Conservation (phyloP, 2,888 invertebrate genomes). For the Sphaerophoria rueppellii region DNA sequence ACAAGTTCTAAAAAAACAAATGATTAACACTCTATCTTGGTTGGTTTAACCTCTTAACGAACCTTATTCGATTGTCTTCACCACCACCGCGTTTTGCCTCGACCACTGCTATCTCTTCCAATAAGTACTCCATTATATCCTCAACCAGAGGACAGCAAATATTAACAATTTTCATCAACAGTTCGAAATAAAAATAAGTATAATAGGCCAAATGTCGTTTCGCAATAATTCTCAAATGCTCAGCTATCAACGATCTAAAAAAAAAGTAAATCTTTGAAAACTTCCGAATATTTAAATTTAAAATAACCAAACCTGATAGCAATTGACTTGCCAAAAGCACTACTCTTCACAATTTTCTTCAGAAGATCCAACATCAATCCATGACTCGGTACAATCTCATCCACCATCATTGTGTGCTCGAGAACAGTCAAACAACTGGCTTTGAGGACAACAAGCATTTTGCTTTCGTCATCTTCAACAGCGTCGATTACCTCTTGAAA, state of each 20-base stretch:
- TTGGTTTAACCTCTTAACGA: background rate
- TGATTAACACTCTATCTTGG: background rate
- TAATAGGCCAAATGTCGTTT: constrained; percentile 81
- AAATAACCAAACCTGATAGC: constrained; percentile 68
- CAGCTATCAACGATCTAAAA: constrained; percentile 74
- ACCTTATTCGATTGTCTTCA: constrained; percentile 80
- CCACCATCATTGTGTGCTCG: constrained; percentile 82
- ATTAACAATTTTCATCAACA: constrained; percentile 78
- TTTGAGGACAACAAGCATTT: constrained; percentile 77
- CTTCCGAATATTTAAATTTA: too few species aligned
- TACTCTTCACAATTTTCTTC: constrained; percentile 74
- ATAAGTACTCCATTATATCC: constrained; percentile 77
- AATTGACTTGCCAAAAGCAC: constrained; percentile 75
- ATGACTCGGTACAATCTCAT: constrained; percentile 80
- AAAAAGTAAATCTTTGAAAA: background rate
- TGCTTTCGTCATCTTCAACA: constrained; percentile 56
- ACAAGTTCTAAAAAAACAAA: constrained; percentile 38
- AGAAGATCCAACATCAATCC: constrained; percentile 77
- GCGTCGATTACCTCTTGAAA: constrained; percentile 78
- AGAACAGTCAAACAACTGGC: constrained; percentile 77
- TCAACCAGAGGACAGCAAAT: constrained; percentile 76
- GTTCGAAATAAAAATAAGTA: constrained; percentile 80
- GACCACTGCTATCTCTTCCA: constrained; percentile 78
- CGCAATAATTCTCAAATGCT: constrained; percentile 78
- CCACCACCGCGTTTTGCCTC: constrained; percentile 80